These are phyloP conservation scores for Hypena proboscidalis DNA, from an alignment of 2,888 invertebrate species.

Conservation along the genomic window DNA sequence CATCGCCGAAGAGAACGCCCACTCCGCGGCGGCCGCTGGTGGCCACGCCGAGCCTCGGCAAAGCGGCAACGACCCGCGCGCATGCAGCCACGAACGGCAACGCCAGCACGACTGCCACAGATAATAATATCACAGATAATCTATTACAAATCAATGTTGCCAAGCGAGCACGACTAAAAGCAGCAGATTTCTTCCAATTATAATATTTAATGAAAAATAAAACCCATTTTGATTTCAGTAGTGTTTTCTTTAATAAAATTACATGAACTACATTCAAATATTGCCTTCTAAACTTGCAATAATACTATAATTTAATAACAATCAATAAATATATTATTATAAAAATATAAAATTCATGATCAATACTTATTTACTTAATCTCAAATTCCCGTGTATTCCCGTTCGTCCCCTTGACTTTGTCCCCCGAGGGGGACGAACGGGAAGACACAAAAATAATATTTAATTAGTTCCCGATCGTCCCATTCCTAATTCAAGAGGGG, in stretches of 20 bases:
- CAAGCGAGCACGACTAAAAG: slow-evolving; percentile 89
- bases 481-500: too few species aligned
- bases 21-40: slow-evolving; percentile 51
- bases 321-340: neutral
- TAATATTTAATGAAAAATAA: slow-evolving; percentile 13
- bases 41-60: slow-evolving; percentile 52
- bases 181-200: slow-evolving; percentile 91
- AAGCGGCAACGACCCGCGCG: slow-evolving; percentile 34
- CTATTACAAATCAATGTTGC: slow-evolving; percentile 92
- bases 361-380: slow-evolving; percentile 10
- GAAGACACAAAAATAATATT: too few species aligned
- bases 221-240: neutral
- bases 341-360: neutral
- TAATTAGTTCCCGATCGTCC: too few species aligned
- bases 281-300: too few species aligned
- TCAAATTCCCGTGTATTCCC: too few species aligned
- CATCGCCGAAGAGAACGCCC: slow-evolving; percentile 55
- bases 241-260: slow-evolving; percentile 8
- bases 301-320: neutral
- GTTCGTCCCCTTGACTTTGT: too few species aligned
- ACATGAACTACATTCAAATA: too few species aligned
- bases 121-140: slow-evolving; percentile 91
- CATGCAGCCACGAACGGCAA: slow-evolving; percentile 28
- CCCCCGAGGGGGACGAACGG: too few species aligned
- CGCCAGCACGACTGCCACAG: slow-evolving; percentile 43